These are phyloP conservation scores for Trypoxylus dichotomus DNA, from an alignment of 1,140 invertebrate species.

Conservation along the genomic window DNA sequence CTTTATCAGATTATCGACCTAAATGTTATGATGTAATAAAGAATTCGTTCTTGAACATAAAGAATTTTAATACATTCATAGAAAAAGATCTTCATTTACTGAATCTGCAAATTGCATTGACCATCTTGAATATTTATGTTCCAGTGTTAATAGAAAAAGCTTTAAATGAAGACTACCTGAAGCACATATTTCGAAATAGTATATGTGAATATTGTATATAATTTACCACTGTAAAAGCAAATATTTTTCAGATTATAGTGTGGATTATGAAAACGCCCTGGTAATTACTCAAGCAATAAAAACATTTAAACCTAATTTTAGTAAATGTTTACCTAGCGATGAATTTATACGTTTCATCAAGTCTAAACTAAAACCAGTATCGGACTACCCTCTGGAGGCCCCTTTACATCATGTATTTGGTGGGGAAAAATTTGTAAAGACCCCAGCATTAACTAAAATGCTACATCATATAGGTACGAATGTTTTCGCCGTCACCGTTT, in stretches of 20 bases:
- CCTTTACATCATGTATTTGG: constrained; percentile 54
- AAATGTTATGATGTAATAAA: constrained; percentile 57
- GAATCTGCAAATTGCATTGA: constrained; percentile 32
- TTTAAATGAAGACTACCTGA: constrained; percentile 56
- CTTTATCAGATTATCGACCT: constrained; percentile 63
- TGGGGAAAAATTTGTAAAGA: constrained; percentile 54
- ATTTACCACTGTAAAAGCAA: not conserved
- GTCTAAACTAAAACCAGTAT: constrained; percentile 35
- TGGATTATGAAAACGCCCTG: constrained; percentile 58
- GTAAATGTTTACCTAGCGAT: constrained; percentile 50
- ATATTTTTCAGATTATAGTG: constrained; percentile 46
- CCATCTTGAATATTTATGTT: constrained; percentile 59
- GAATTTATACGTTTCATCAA: constrained; percentile 40
- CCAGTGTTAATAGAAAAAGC: constrained; percentile 56
- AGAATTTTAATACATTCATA: constrained; percentile 46
- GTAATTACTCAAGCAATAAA: constrained; percentile 61
- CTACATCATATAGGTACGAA: constrained; percentile 58
- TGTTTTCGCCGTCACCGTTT: no score
- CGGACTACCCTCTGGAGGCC: constrained; percentile 50
- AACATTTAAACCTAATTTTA: constrained; percentile 57
- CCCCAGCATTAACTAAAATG: constrained; percentile 52
- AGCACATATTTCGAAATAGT: constrained; percentile 50
- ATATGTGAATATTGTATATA: constrained; percentile 8
- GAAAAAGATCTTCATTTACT: constrained; percentile 38
- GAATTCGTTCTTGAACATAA: constrained; percentile 52